phyloP scores from a whole-genome alignment of 2,888 invertebrate species.

The Sarcophaga variegata region DNA sequence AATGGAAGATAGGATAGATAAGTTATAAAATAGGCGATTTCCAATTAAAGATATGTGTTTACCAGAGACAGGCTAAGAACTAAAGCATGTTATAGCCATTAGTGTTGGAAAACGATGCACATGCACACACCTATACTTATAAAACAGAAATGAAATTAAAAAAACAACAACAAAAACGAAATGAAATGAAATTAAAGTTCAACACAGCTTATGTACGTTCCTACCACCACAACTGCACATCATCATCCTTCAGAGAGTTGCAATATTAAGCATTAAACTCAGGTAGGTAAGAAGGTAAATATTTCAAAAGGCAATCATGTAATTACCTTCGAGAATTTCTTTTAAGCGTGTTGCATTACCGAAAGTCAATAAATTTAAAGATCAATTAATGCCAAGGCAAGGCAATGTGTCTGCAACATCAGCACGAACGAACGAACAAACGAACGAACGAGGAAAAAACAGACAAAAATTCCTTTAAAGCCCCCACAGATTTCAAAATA shows the following conservation, averaged over 20 bases:
- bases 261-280: not conserved
- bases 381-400: slow-evolving; percentile 13
- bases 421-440: not conserved
- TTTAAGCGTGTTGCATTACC: not conserved
- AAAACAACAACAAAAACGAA: not conserved
- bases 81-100: not conserved
- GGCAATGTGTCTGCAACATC: not conserved
- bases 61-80: not conserved
- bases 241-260: not conserved
- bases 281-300: slow-evolving; percentile 15
- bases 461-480: not conserved
- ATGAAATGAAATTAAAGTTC: not conserved
- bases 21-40: slow-evolving; percentile 45
- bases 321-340: slow-evolving; percentile 44
- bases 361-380: slow-evolving; percentile 3
- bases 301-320: slow-evolving; percentile 23
- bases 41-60: slow-evolving; percentile 23
- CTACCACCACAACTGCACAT: not conserved
- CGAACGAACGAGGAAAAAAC: not conserved
- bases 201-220: too few relatives aligned
- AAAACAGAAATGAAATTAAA: too few relatives aligned
- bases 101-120: too few relatives aligned
- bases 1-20: not conserved
- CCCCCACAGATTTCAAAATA: not conserved
- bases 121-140: not conserved